Percentiles rank a stretch among this genome's conserved stretches.
phyloP scores from a whole-genome alignment of 2,888 invertebrate species.

The Ctena decussata region DNA sequence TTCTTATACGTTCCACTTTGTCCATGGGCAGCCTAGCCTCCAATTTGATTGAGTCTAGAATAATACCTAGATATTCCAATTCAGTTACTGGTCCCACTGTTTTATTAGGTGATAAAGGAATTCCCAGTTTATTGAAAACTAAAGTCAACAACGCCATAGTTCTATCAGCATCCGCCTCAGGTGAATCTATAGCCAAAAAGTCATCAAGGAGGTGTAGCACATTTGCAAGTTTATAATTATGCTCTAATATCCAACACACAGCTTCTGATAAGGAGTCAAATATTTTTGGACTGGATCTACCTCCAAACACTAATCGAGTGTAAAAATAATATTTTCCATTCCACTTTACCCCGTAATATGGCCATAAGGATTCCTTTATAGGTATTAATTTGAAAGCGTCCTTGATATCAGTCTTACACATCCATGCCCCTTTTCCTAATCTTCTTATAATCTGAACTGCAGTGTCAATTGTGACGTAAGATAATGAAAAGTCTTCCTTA shows the following conservation, averaged over 20 bases:
- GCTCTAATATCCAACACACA: conserved; percentile 50
- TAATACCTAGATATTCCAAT: conserved; percentile 58
- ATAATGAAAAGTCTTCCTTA: conserved; percentile 40
- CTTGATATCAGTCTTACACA: conserved; percentile 56
- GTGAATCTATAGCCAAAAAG: conserved; percentile 44
- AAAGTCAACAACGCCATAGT: conserved; percentile 48
- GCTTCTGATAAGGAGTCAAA: conserved; percentile 50
- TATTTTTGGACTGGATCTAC: conserved; percentile 50
- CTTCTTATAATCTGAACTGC: conserved; percentile 49
- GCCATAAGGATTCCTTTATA: conserved; percentile 39
- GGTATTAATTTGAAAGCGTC: conserved; percentile 61
- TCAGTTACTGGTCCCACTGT: conserved; percentile 41
- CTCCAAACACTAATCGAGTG: conserved; percentile 49
- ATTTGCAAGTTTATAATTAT: conserved; percentile 40
- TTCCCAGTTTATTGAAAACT: conserved; percentile 48
- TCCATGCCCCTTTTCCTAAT: conserved; percentile 11
- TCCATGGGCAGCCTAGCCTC: conserved; percentile 45
- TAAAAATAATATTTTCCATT: conserved; percentile 46
- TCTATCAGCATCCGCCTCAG: conserved; percentile 23
- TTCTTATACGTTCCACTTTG: conserved; percentile 38
- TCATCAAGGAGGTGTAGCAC: conserved; percentile 58
- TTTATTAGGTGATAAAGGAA: conserved; percentile 51
- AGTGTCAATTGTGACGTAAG: conserved; percentile 60
- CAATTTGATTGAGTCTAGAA: conserved; percentile 55
- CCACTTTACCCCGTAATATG: conserved; percentile 52